Evolutionary conservation across 2,888 invertebrate species (phyloP).

Genomic region (Reticulitermes lucifugus): DNA sequence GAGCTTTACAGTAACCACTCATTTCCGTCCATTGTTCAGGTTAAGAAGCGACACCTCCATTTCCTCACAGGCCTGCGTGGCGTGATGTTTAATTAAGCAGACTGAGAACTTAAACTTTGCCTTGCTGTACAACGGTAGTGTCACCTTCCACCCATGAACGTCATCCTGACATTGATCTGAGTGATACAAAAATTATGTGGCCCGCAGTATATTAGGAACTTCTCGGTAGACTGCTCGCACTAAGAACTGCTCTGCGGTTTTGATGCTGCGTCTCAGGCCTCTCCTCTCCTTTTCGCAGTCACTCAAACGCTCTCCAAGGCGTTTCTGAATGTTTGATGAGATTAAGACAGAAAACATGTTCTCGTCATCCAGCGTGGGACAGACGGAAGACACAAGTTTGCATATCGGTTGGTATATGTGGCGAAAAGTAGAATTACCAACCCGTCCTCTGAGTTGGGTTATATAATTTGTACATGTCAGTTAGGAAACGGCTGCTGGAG

Average conservation of each 20-base stretch:
- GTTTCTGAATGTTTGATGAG: conserved; percentile 62
- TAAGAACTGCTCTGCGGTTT: background rate
- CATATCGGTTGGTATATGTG: conserved; percentile 37
- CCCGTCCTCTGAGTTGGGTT: too few relatives aligned
- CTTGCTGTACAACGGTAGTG: too few relatives aligned
- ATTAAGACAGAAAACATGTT: conserved; percentile 65
- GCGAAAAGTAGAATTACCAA: background rate
- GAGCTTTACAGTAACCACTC: too few relatives aligned
- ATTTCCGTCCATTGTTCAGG: too few relatives aligned
- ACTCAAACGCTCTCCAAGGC: conserved; percentile 20
- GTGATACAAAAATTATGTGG: background rate
- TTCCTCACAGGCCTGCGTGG: too few relatives aligned
- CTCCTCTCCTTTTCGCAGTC: too few relatives aligned
- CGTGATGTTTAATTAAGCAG: too few relatives aligned
- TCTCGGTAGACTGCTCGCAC: too few relatives aligned
- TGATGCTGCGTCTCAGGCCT: background rate
- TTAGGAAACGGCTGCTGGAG: too few relatives aligned
- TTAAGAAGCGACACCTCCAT: too few relatives aligned
- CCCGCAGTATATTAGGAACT: background rate
- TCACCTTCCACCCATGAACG: background rate
- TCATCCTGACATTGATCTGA: background rate
- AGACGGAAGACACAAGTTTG: conserved; percentile 43
- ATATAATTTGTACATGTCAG: too few relatives aligned
- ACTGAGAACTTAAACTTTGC: too few relatives aligned
- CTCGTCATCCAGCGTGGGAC: conserved; percentile 61